A percentile compares a stretch with the other conserved stretches of the same genome.
phyloP scores from a whole-genome alignment of 2,888 invertebrate species.

The Willowsia nigromaculata region DNA sequence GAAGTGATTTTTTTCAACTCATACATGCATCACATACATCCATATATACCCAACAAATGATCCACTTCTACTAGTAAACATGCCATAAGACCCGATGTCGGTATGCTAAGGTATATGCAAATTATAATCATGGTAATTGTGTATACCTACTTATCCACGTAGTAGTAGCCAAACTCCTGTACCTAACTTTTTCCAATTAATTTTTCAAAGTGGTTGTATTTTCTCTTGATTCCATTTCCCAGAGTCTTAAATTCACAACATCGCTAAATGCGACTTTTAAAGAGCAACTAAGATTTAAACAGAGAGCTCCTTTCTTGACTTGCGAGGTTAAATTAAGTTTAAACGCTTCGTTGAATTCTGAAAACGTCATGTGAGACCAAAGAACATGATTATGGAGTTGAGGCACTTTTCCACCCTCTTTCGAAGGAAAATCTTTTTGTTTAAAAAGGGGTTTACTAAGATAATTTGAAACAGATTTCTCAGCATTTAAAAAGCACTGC shows the following conservation, averaged over 20 bases:
- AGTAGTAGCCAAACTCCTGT: background rate
- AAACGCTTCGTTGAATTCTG: background rate
- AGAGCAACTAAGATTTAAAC: conserved; percentile 8
- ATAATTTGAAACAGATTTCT: too few relatives aligned
- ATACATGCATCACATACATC: too few relatives aligned
- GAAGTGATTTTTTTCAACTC: conserved; percentile 38
- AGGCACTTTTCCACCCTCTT: background rate
- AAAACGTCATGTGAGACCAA: background rate
- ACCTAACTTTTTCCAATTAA: conserved; percentile 24
- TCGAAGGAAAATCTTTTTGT: too few relatives aligned
- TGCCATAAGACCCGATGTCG: background rate
- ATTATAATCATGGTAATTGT: background rate
- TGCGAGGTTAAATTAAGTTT: conserved; percentile 1
- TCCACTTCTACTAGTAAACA: background rate
- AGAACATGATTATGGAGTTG: background rate
- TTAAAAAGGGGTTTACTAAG: too few relatives aligned
- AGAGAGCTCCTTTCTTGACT: background rate
- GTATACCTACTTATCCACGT: background rate
- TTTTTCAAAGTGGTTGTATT: background rate
- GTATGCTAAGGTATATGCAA: background rate
- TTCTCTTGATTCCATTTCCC: background rate
- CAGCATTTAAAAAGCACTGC: too few relatives aligned
- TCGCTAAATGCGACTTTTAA: background rate
- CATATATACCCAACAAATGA: background rate
- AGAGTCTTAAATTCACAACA: background rate